A percentile compares a stretch with the other conserved stretches of the same genome.
Conservation (phyloP, 2,797 vertebrate genomes). For the Gambelia wislizenii region DNA sequence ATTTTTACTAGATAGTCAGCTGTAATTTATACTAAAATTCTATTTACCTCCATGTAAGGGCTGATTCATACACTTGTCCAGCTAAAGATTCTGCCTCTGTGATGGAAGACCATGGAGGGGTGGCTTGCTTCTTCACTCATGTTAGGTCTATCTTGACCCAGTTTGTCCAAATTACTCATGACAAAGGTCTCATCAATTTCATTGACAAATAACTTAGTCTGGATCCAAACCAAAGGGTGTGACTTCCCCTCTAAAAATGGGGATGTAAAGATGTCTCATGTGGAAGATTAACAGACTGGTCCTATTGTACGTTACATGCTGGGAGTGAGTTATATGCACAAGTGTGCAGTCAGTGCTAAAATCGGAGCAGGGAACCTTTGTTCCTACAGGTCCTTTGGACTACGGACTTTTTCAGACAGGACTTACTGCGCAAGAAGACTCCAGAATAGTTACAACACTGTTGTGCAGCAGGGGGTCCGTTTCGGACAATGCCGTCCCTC, state of each 20-base stretch:
- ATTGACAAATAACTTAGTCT: neutral
- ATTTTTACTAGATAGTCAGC: neutral
- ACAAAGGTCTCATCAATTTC: neutral
- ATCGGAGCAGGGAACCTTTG: neutral
- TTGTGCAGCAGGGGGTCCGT: too few species aligned
- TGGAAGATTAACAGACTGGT: neutral
- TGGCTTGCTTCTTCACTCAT: neutral
- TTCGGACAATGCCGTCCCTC: too few species aligned
- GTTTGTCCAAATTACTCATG: neutral
- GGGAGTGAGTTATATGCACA: neutral
- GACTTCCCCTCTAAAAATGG: too few species aligned
- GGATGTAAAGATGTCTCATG: neutral
- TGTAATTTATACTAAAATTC: neutral
- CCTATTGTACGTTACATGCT: neutral
- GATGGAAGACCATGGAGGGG: neutral
- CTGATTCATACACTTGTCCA: neutral
- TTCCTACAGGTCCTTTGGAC: neutral
- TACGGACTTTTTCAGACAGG: too few species aligned
- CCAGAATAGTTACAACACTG: too few species aligned
- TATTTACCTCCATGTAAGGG: neutral
- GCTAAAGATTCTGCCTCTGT: neutral
- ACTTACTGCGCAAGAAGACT: too few species aligned
- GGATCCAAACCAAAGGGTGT: neutral
- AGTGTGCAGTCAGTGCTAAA: neutral
- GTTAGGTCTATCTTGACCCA: neutral